These are phyloP conservation scores for Bambusicola thoracicus DNA, from an alignment of 2,113 vertebrate species.

Conservation along the genomic window DNA sequence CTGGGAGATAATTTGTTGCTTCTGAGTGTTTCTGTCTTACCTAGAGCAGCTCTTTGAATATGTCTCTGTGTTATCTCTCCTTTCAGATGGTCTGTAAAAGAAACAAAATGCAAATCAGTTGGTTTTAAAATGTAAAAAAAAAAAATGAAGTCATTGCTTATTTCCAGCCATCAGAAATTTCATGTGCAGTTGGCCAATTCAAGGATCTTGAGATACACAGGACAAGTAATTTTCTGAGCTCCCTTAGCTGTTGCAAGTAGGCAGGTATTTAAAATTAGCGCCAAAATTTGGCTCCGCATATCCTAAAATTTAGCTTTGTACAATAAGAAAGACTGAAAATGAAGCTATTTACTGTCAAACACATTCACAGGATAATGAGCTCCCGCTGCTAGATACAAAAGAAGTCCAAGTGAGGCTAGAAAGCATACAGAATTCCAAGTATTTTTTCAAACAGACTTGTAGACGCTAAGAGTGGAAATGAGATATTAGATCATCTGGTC, in stretches of 20 bases:
- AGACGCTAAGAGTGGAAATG: not conserved
- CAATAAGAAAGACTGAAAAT: not conserved
- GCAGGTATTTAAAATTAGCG: not conserved
- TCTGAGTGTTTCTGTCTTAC: constrained; percentile 72
- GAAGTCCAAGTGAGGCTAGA: not conserved
- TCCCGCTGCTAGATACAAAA: not conserved
- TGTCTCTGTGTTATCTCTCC: constrained; percentile 82
- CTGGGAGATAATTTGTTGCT: not conserved
- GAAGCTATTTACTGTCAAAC: not conserved
- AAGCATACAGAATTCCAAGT: not conserved
- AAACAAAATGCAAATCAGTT: constrained; percentile 8
- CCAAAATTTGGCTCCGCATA: not conserved
- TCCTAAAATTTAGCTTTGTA: not conserved
- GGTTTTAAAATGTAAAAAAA: not conserved
- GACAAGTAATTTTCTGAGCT: not conserved
- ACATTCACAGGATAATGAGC: not conserved
- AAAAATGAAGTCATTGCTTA: not conserved
- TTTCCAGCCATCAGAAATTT: not conserved
- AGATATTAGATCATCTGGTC: not conserved
- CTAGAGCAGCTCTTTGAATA: constrained; percentile 85
- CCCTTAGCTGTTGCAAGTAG: not conserved
- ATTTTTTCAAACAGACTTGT: constrained; percentile 4
- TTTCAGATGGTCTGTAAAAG: constrained; percentile 86
- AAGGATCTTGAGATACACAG: not conserved
- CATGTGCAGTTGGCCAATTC: not conserved